Evolutionary conservation across 2,113 vertebrate genomes (phyloP), one percentile per base, ranked within the genome.

Genomic region (Tauraco erythrolophus): DNA sequence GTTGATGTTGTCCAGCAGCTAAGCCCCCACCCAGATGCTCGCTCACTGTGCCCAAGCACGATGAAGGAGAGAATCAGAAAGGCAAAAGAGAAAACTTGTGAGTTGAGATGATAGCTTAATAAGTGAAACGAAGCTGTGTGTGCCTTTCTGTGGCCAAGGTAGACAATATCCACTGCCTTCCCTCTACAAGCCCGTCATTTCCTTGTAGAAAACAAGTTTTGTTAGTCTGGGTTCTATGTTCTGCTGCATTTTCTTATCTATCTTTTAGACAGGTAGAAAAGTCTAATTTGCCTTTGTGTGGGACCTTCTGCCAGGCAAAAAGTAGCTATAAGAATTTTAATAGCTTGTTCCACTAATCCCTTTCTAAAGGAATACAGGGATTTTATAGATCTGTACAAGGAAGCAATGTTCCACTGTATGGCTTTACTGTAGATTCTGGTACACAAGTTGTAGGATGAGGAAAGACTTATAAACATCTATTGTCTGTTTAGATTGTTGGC

Each of bases 11-110:
- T 83, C 43, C 31, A 25, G 33, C 19, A 76, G 62, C 57, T 85
- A 31, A 64, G 53, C 30, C 66, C 19, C 11, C 5, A 39, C 24
- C 13, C 35, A 54, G 64, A 27, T 0, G 1, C 23, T 77, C n/a
- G 14, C 16, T 78, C 10, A 28, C 48, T 74, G 33, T 6, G 7
- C 33, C 23, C 18, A 16, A 0, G 37, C 2, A 1, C 19, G 7
- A 19, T 19, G 21, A 78, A 24, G 31, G 51, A 62, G 21, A 45
- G n/a, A 78, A 66, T 37, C 16, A 69, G n/a, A 68, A 79, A 79
- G 33, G 21, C 6, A 39, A 22, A 76, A 78, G 27, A 31, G 50
- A 78, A 43, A 77, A 66, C 28, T 37, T 0, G 0, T 24, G 46
- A 17, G 14, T 41, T 66, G 41, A 41, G 27, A 27, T 84, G 41